phyloP scores from a whole-genome alignment of 2,888 invertebrate genomes.

The Halictus quadricinctus region DNA sequence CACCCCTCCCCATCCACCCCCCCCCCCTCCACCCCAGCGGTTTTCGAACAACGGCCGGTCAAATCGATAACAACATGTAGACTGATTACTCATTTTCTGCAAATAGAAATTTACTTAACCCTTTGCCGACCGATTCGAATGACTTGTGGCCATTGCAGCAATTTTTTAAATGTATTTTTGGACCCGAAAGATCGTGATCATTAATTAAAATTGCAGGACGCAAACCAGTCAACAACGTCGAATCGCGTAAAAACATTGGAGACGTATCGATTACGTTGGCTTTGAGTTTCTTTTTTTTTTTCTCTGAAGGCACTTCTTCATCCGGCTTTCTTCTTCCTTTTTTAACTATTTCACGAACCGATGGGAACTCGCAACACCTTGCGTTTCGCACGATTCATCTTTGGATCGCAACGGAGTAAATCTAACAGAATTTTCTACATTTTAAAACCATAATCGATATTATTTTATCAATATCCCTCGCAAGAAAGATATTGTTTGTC shows the following conservation, averaged over 20 bases:
- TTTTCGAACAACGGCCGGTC: neutral
- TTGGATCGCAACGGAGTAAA: neutral
- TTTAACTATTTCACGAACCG: slow-evolving; percentile 33
- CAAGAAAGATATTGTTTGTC: neutral
- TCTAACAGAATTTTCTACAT: neutral
- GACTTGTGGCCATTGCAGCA: neutral
- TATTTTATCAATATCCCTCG: neutral
- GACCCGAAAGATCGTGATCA: neutral
- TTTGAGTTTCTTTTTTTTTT: slow-evolving; percentile 54
- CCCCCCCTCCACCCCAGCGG: neutral
- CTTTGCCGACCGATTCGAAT: neutral
- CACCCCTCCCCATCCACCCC: neutral
- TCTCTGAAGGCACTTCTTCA: slow-evolving; percentile 42
- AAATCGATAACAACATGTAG: slow-evolving; percentile 8
- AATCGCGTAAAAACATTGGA: slow-evolving; percentile 63
- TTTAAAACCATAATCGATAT: neutral
- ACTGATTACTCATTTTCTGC: neutral
- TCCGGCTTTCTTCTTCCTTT: slow-evolving; percentile 15
- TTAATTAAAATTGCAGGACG: slow-evolving; percentile 21
- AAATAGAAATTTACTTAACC: neutral
- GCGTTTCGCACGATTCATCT: slow-evolving; percentile 39
- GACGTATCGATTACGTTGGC: slow-evolving; percentile 67
- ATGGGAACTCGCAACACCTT: slow-evolving; percentile 41
- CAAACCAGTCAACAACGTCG: slow-evolving; percentile 60
- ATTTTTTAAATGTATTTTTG: neutral